Base-by-base conservation (phyloP, 2,797 vertebrate genomes). In the Macrochelys suwanniensis region DNA sequence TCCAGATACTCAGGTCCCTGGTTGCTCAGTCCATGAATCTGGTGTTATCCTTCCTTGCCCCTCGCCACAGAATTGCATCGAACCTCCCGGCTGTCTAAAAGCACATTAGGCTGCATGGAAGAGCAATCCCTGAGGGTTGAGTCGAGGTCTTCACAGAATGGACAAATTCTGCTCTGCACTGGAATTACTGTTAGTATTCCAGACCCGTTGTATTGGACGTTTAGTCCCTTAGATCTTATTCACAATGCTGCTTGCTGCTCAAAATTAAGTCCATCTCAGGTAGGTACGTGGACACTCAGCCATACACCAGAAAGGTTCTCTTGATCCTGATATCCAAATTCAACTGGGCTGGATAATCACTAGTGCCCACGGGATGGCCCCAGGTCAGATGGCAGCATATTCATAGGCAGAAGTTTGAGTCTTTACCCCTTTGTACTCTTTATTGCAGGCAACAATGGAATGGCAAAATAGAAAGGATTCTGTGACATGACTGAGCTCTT, bases 301-400 rank as follows among this genome's bases (percentile, higher is more conserved):
- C 16, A n/a, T n/a, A 19, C 16, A 65, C 16, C 61, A 19, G 28
- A 12, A 57, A 12, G 26, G 56, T 57, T 13, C 56, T 57, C 56
- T 54, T 57, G 56, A 57, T 57, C 56, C 56, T 28, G 56, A 28
- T 57, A 28, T 57, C 26, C 56, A 56, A 61, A 61, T 61, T 61
- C 59, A 61, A 7, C 12, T 61, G 28, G 59, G 59, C 59, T 61
- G 13, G 28, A 33, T 33, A 61, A 61, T 61, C 59, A 61, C 59
- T 31, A 6, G 5, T 1, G 5, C 12, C 89, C 2, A 1, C n/a
- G 0, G 3, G 59, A n/a, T 0, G 54, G 45, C 28, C 59, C n/a
- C 33, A 65, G 16, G 61, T n/a, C 31, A 65, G 33, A 15, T n/a
- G 33, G 61, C 33, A 65, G 61, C 61, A 65, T 68, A 68, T 37